Evolutionary conservation across 2,113 vertebrate species (phyloP).

Genomic region (Pollimyrus isidori): DNA sequence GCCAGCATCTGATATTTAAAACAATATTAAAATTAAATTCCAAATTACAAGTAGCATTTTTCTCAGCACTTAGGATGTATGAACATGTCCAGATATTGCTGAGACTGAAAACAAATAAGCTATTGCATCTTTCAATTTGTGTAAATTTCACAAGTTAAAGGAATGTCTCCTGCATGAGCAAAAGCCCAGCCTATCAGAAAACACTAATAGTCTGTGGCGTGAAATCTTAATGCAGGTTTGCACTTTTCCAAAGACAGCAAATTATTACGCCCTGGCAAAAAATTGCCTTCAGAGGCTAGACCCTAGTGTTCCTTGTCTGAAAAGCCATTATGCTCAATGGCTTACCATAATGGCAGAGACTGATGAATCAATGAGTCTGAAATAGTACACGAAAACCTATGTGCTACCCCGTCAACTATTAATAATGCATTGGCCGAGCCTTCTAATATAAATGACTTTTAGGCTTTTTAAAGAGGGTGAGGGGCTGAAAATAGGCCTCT

Average conservation of each 20-base stretch:
- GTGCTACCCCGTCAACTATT: constrained; percentile 18
- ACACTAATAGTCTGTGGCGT: not conserved
- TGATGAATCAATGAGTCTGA: constrained; percentile 20
- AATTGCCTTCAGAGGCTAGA: not conserved
- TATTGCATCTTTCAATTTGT: not conserved
- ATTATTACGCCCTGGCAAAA: not conserved
- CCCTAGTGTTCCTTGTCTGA: constrained; percentile 9
- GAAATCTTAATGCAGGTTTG: not conserved
- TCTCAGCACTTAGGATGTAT: not conserved
- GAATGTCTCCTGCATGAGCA: not conserved
- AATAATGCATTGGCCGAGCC: constrained; percentile 20
- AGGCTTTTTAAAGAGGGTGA: constrained; percentile 11
- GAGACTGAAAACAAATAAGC: not conserved
- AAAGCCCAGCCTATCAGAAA: not conserved
- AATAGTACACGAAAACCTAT: constrained; percentile 23
- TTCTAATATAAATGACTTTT: constrained; percentile 22
- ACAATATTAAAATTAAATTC: not conserved
- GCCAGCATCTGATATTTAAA: not conserved
- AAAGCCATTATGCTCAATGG: constrained; percentile 12
- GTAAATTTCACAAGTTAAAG: not conserved
- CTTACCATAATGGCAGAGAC: constrained; percentile 13
- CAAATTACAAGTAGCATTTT: not conserved
- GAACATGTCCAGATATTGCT: not conserved
- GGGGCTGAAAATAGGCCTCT: constrained; percentile 17
- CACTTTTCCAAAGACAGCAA: not conserved